Conservation (phyloP, 2,113 vertebrate species). For the Macrotis lagotis region DNA sequence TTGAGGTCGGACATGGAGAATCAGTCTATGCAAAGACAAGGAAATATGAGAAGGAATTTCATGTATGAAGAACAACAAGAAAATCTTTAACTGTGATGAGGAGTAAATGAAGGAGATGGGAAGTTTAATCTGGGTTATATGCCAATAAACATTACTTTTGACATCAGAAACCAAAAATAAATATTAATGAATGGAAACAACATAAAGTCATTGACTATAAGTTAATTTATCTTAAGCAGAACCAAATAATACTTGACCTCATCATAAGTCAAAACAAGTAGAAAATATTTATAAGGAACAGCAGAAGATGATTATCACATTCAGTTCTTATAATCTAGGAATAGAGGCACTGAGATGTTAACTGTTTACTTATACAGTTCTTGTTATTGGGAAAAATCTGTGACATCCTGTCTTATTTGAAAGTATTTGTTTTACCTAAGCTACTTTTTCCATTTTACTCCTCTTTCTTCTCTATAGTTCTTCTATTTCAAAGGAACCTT, state of each 20-base stretch:
- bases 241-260: not conserved
- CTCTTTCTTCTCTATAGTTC: not conserved
- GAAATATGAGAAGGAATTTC: not conserved
- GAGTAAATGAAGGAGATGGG: not conserved
- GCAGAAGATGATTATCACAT: not conserved
- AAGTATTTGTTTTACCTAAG: not conserved
- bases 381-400: not conserved
- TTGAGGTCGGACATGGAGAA: not conserved
- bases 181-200: not conserved
- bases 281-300: not conserved
- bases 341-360: not conserved
- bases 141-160: not conserved
- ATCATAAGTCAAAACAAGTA: not conserved
- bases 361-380: not conserved
- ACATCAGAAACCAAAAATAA: not conserved
- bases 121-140: not conserved
- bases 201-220: not conserved
- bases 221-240: not conserved
- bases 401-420: not conserved
- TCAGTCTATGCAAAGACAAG: not conserved
- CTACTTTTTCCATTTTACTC: not conserved
- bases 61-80: not conserved
- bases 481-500: not conserved
- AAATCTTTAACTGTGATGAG: not conserved
- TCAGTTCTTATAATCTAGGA: not conserved